A percentile compares a stretch with the other conserved stretches of the same genome.
phyloP scores from a whole-genome alignment of 2,888 invertebrate species.

The Chorisops tibialis region DNA sequence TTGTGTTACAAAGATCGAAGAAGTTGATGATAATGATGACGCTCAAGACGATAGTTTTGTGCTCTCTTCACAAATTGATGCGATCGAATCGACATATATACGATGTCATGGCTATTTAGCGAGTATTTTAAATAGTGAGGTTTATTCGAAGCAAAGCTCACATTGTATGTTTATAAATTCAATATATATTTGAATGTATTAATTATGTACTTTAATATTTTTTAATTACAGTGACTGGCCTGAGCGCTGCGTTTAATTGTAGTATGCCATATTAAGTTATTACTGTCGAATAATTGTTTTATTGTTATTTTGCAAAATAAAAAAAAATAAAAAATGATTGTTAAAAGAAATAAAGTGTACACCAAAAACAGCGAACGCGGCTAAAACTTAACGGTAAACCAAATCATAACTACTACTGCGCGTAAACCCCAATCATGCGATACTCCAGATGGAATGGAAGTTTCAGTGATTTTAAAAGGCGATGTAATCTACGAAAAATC shows the following conservation, averaged over 20 bases:
- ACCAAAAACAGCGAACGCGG: too few species aligned
- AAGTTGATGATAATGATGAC: constrained; percentile 33
- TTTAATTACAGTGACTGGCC: constrained; percentile 41
- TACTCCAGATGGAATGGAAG: too few species aligned
- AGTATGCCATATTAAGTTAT: constrained; percentile 43
- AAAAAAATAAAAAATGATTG: too few species aligned
- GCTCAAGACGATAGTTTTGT: constrained; percentile 37
- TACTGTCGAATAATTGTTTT: neutral
- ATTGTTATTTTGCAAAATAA: too few species aligned
- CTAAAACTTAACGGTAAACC: too few species aligned
- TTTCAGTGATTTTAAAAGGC: too few species aligned
- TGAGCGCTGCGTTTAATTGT: constrained; percentile 44
- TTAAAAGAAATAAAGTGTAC: too few species aligned
- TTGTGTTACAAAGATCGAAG: constrained; percentile 39
- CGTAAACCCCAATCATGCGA: too few species aligned
- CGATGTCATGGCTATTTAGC: constrained; percentile 48
- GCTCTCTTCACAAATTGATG: constrained; percentile 42
- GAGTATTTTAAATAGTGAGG: constrained; percentile 42
- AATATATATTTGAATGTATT: neutral
- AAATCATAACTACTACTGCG: too few species aligned
- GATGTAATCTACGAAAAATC: too few species aligned
- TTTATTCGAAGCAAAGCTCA: constrained; percentile 41
- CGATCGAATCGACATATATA: constrained; percentile 48
- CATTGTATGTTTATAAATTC: constrained; percentile 39
- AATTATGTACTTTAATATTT: neutral